Conservation (phyloP, 1,140 invertebrate species). For the Ctenoplectra terminalis region DNA sequence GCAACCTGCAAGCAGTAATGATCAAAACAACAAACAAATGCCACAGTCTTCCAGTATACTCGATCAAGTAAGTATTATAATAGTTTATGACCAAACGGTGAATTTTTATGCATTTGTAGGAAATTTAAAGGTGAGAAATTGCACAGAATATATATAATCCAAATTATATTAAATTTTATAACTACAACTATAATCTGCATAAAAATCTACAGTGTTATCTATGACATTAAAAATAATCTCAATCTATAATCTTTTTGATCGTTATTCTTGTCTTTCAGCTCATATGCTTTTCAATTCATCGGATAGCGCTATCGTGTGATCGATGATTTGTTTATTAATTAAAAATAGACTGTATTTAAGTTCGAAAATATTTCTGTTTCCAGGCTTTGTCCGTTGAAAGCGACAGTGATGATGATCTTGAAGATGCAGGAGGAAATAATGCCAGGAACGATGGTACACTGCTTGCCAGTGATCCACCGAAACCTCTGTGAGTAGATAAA, state of each 20-base stretch:
- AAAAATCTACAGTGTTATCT: no score
- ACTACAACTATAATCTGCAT: no score
- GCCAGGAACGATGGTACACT: conserved; percentile 95
- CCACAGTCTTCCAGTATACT: conserved; percentile 79
- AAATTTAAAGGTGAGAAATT: no score
- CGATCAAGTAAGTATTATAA: conserved; percentile 75
- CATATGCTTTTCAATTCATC: background rate
- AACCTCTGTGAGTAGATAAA: conserved; percentile 93
- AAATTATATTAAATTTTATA: no score
- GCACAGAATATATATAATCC: no score
- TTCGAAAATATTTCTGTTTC: conserved; percentile 28
- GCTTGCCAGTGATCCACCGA: conserved; percentile 96
- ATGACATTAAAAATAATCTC: background rate
- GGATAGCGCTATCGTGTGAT: background rate
- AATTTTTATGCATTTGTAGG: no score
- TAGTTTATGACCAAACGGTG: no score
- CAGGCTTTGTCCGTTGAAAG: conserved; percentile 80
- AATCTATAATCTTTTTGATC: background rate
- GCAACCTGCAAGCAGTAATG: conserved; percentile 75
- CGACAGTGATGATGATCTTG: conserved; percentile 82
- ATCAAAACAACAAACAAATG: conserved; percentile 81
- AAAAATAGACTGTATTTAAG: background rate
- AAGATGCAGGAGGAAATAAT: conserved; percentile 84
- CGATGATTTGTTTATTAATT: background rate
- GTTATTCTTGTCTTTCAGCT: no score